Conservation (phyloP, 2,888 invertebrate genomes). For the Synergus japonicus region DNA sequence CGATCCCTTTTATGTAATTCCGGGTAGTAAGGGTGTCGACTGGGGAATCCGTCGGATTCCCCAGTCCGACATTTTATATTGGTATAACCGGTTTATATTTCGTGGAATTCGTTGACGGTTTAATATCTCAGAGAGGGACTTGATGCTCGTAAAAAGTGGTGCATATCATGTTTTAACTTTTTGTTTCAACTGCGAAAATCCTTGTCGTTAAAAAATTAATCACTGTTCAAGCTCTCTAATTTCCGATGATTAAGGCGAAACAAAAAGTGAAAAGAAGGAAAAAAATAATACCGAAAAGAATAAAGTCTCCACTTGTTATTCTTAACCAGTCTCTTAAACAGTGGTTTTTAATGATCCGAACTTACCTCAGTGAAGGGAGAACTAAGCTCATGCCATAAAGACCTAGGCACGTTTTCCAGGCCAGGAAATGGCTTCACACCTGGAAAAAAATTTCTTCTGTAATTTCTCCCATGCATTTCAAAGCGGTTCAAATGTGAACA, state of each 20-base stretch:
- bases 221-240: background rate
- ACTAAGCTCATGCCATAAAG: slow-evolving; percentile 75
- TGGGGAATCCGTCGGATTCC: too few species aligned
- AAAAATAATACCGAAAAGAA: background rate
- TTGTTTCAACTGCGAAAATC: background rate
- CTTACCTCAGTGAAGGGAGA: slow-evolving; percentile 76
- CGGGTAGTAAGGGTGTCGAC: too few species aligned
- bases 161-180: background rate
- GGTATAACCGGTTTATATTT: too few species aligned
- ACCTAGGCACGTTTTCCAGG: slow-evolving; percentile 73
- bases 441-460: slow-evolving; percentile 59
- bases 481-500: background rate
- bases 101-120: too few species aligned
- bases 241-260: background rate
- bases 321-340: background rate
- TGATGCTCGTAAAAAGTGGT: too few species aligned
- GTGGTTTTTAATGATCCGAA: background rate
- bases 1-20: too few species aligned
- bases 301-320: background rate
- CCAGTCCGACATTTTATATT: too few species aligned
- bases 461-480: background rate
- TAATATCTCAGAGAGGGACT: too few species aligned
- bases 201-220: background rate
- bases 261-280: background rate
- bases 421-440: slow-evolving; percentile 73